A percentile compares a stretch with the other conserved stretches of the same genome.
Conservation (phyloP, 2,888 invertebrate genomes). For the Agriopis leucophaearia region DNA sequence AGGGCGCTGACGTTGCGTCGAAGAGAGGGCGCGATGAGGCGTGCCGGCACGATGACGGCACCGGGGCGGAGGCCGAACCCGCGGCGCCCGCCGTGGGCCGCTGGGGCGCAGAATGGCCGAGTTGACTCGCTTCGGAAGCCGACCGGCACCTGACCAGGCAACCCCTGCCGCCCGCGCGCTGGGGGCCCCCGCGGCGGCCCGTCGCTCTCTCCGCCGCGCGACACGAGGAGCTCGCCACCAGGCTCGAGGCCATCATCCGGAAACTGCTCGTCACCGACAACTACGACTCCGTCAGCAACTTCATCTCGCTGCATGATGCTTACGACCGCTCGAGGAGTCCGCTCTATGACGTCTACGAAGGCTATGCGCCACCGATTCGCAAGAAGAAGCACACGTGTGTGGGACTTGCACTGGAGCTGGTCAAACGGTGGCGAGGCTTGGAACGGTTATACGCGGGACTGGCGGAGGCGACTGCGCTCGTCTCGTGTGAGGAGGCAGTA, state of each 20-base stretch:
- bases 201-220: conserved; percentile 74
- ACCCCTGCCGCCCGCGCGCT: conserved; percentile 61
- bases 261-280: conserved; percentile 93
- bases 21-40: conserved; percentile 60
- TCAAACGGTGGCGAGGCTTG: conserved; percentile 87
- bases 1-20: conserved; percentile 81
- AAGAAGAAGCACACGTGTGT: conserved; percentile 95
- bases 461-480: conserved; percentile 87
- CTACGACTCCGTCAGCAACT: conserved; percentile 96
- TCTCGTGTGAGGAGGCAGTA: conserved; percentile 95
- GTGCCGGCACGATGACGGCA: conserved; percentile 55
- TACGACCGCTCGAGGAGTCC: conserved; percentile 87
- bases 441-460: conserved; percentile 89
- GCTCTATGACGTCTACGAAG: conserved; percentile 90
- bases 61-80: conserved; percentile 81
- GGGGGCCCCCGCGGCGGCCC: conserved; percentile 59
- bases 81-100: conserved; percentile 94
- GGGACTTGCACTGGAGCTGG: conserved; percentile 91
- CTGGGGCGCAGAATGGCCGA: conserved; percentile 98
- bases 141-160: conserved; percentile 64
- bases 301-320: conserved; percentile 89
- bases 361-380: conserved; percentile 92
- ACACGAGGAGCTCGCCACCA: conserved; percentile 93
- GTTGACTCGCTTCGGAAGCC: conserved; percentile 94
- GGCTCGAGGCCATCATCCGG: conserved; percentile 93